Percentiles rank a stretch among this genome's conserved stretches.
phyloP scores from a whole-genome alignment of 2,888 invertebrate species.

The Coleophora deauratella region DNA sequence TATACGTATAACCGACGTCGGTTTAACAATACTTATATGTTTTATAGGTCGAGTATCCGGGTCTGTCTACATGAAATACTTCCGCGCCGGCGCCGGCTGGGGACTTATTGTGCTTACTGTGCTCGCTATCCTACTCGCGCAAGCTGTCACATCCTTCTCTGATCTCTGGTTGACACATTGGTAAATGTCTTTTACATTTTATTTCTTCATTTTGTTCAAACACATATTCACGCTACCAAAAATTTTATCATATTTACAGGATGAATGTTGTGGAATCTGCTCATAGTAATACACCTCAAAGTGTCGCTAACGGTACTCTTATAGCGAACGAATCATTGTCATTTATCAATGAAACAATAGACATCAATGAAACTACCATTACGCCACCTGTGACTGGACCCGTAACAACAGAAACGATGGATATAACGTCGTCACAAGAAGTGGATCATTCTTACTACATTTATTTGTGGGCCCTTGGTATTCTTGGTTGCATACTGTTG shows the following conservation, averaged over 20 bases:
- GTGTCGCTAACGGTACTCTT: background rate
- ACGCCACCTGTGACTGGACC: background rate
- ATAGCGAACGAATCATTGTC: background rate
- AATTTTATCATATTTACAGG: conserved; percentile 33
- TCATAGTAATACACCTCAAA: too few species aligned
- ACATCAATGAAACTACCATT: conserved; percentile 15
- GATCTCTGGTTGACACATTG: conserved; percentile 88
- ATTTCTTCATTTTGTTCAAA: conserved; percentile 1
- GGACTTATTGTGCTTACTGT: conserved; percentile 68
- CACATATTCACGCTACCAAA: too few species aligned
- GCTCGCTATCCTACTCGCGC: conserved; percentile 76
- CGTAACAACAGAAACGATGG: background rate
- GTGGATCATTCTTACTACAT: conserved; percentile 54
- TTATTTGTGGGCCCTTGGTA: conserved; percentile 75
- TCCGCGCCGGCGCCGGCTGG: conserved; percentile 78
- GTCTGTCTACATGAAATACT: conserved; percentile 79
- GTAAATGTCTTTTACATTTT: conserved; percentile 50
- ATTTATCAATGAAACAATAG: conserved; percentile 11
- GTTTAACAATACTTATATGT: background rate
- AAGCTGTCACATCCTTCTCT: conserved; percentile 78
- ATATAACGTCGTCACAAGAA: conserved; percentile 8
- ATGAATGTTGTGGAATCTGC: conserved; percentile 53
- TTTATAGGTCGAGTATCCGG: conserved; percentile 69
- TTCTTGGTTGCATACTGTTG: conserved; percentile 73
- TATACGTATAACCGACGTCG: background rate